Base-by-base conservation (phyloP, 2,113 vertebrate species). In the Tachuris rubrigastra region DNA sequence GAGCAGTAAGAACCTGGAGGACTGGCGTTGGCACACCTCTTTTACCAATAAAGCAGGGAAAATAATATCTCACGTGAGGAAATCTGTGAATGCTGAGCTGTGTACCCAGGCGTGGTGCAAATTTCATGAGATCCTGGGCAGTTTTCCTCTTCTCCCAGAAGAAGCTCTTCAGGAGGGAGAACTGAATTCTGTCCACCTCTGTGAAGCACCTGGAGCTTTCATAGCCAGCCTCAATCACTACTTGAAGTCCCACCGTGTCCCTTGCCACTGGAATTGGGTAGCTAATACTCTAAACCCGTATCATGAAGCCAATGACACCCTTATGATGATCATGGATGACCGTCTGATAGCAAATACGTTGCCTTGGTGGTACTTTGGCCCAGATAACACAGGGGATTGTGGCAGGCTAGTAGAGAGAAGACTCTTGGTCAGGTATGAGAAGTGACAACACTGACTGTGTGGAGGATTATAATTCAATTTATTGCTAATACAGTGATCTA, bases 91-190 rank as follows among this genome's bases (percentile, higher is more conserved):
- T 5, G 98, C 99, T 1, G 99, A 99, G 94, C 98, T 99, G 47
- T 99, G 41, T 92, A 99, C 99, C 30, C 99, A 99, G 89, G 99
- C 99, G 0, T 99, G 99, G 99, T 99, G 99, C 93, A 99, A 99
- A 90, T 99, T 99, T 92, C 98, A 99, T 18, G 99, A 99, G 97
- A 99, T 99, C 77, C 83, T 99, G 56, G 98, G 98, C 44, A 98
- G 94, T 31, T 99, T 99, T 78, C 66, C 91, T 20, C 97, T 99
- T 78, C 97, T 99, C 23, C 98, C 99, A 3, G 82, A 96, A 6
- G 98, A 98, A 80, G 98, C 98, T 25, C 97, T 99, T 90, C 97
- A 95, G 33, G 97, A 82, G 0, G 95, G 98, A 33, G 98, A 99
- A 77, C 94, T 99, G 89, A 99, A 99, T 97, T 98, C 99, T 0